Evolutionary conservation across 2,888 invertebrate genomes (phyloP).

Genomic region (Leptinotarsa tumamoca): DNA sequence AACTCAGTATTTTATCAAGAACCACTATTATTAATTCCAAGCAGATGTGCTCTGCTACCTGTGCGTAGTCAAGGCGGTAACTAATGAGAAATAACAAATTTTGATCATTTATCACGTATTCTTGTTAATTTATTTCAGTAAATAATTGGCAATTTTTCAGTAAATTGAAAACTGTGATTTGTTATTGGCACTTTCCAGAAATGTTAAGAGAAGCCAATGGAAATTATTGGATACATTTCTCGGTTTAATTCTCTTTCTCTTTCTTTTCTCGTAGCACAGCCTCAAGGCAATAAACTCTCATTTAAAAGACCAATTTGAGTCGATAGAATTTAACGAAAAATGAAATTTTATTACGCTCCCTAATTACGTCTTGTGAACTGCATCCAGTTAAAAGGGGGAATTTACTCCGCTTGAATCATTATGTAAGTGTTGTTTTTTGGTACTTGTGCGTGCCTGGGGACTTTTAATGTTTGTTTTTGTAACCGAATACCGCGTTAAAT

Average conservation of each 20-base stretch:
- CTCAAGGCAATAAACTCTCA: slow-evolving; percentile 4
- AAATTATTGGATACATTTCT: slow-evolving; percentile 25
- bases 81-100: too few relatives aligned
- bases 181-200: slow-evolving; percentile 27
- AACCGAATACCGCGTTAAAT: neutral
- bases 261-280: neutral
- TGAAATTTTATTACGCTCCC: slow-evolving; percentile 14
- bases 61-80: too few relatives aligned
- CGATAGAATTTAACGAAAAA: slow-evolving; percentile 6
- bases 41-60: too few relatives aligned
- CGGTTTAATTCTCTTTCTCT: neutral
- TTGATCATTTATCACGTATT: too few relatives aligned
- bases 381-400: slow-evolving; percentile 19
- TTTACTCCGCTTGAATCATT: neutral
- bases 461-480: neutral
- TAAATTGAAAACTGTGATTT: slow-evolving; percentile 5
- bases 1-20: too few relatives aligned
- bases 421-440: slow-evolving; percentile 14
- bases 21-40: too few relatives aligned
- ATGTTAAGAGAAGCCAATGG: slow-evolving; percentile 24
- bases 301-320: slow-evolving; percentile 26
- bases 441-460: slow-evolving; percentile 2
- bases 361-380: slow-evolving; percentile 20
- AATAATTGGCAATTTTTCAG: too few relatives aligned
- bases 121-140: too few relatives aligned